These are phyloP conservation scores for Microtus montanus DNA, from an alignment of 2,113 vertebrate genomes.

Conservation along the genomic window DNA sequence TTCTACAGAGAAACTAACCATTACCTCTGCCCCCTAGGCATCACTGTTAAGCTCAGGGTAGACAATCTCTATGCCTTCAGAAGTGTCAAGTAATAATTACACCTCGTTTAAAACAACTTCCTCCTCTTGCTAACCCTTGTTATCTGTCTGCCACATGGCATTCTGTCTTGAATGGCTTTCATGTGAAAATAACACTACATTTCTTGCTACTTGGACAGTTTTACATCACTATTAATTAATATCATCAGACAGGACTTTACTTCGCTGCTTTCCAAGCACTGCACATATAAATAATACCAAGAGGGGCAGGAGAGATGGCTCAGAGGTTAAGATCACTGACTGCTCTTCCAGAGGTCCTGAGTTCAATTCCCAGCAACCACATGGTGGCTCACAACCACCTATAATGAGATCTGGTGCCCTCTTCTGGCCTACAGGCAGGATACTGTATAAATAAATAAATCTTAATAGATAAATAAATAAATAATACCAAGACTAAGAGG, in stretches of 20 bases:
- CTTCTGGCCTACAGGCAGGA: too few species aligned
- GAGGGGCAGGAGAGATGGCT: too few species aligned
- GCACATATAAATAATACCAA: background rate
- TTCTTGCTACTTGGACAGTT: conserved; percentile 15
- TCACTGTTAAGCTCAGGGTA: background rate
- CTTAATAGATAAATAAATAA: background rate
- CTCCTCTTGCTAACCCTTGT: background rate
- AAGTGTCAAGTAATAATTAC: background rate
- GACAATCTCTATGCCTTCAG: background rate
- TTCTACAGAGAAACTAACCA: background rate
- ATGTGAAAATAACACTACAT: background rate
- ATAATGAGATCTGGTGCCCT: too few species aligned
- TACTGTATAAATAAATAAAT: too few species aligned
- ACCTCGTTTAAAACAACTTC: background rate
- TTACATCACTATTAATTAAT: background rate
- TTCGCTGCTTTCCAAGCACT: background rate
- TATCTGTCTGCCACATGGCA: background rate
- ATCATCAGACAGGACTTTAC: background rate
- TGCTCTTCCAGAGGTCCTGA: too few species aligned
- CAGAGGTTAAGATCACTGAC: too few species aligned
- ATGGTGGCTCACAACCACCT: too few species aligned
- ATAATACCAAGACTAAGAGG: background rate
- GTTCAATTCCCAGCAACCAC: too few species aligned
- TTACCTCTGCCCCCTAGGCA: background rate
- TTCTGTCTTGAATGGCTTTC: conserved; percentile 18